Evolutionary conservation across 2,888 invertebrate genomes (phyloP).

Genomic region (Eupelmus urozonus): DNA sequence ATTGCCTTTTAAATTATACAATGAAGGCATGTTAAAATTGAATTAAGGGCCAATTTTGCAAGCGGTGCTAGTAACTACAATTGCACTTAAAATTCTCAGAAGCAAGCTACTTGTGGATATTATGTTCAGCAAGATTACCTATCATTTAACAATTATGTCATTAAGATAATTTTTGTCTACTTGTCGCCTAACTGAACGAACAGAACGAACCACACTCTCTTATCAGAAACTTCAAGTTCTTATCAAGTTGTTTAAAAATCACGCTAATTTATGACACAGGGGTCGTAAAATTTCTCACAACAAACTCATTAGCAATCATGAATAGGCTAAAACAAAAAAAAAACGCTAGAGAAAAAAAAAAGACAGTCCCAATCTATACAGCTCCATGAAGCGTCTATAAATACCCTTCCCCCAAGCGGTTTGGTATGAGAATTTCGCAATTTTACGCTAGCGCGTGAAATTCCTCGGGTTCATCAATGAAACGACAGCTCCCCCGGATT

Average conservation of each 20-base stretch:
- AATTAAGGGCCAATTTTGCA: slow-evolving; percentile 37
- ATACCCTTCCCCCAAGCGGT: slow-evolving; percentile 16
- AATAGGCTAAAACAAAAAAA: too few relatives aligned
- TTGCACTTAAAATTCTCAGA: slow-evolving; percentile 18
- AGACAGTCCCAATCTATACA: slow-evolving; percentile 1
- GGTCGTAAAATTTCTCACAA: too few relatives aligned
- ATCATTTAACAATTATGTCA: slow-evolving; percentile 20
- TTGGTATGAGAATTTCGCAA: slow-evolving; percentile 29
- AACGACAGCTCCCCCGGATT: slow-evolving; percentile 29
- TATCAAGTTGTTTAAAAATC: too few relatives aligned
- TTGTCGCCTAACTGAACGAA: slow-evolving; percentile 1
- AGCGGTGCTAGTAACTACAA: slow-evolving; percentile 2
- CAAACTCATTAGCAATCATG: too few relatives aligned
- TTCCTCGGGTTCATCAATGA: slow-evolving; percentile 35
- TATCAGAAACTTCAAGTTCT: too few relatives aligned
- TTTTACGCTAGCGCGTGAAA: slow-evolving; percentile 37
- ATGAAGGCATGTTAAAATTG: slow-evolving; percentile 33
- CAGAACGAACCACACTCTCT: too few relatives aligned
- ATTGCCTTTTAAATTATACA: slow-evolving; percentile 30
- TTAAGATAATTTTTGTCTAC: slow-evolving; percentile 10
- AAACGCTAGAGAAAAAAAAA: not conserved
- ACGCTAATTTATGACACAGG: too few relatives aligned
- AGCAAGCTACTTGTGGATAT: not conserved
- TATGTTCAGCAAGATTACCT: not conserved
- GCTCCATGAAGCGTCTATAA: slow-evolving; percentile 31